These are phyloP conservation scores for Merluccius polli DNA, from an alignment of 2,797 vertebrate species.

Conservation along the genomic window DNA sequence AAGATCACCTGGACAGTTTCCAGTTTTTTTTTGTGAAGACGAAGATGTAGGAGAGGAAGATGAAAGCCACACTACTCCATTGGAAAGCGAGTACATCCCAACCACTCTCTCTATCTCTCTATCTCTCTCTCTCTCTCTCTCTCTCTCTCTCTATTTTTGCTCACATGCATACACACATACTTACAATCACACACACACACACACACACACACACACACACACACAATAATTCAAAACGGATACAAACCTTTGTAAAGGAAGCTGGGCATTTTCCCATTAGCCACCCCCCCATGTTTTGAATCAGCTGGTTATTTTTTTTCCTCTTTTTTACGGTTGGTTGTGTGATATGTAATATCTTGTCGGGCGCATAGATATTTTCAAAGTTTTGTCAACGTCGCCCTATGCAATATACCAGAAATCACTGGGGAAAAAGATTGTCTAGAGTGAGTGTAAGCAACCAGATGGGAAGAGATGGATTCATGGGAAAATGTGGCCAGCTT, in stretches of 20 bases:
- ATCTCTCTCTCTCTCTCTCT: constrained; percentile 3
- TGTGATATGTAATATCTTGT: not conserved
- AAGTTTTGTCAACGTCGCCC: not conserved
- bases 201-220: constrained; percentile 1
- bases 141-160: not conserved
- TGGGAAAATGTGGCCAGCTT: not conserved
- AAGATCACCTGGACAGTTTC: constrained; percentile 27
- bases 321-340: not conserved
- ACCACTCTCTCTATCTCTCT: not conserved
- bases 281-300: not conserved
- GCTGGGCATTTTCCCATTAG: not conserved
- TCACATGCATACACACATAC: not conserved
- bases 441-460: not conserved
- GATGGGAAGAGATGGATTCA: not conserved
- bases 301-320: not conserved
- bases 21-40: constrained; percentile 27
- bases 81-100: not conserved
- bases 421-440: not conserved
- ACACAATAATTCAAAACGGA: not conserved
- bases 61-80: not conserved
- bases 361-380: not conserved
- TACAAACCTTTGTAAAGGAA: not conserved
- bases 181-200: not conserved
- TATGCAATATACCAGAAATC: constrained; percentile 2
- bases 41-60: constrained; percentile 2